These are phyloP conservation scores for Centroberyx gerrardi DNA, from an alignment of 2,797 vertebrate species.

Conservation along the genomic window DNA sequence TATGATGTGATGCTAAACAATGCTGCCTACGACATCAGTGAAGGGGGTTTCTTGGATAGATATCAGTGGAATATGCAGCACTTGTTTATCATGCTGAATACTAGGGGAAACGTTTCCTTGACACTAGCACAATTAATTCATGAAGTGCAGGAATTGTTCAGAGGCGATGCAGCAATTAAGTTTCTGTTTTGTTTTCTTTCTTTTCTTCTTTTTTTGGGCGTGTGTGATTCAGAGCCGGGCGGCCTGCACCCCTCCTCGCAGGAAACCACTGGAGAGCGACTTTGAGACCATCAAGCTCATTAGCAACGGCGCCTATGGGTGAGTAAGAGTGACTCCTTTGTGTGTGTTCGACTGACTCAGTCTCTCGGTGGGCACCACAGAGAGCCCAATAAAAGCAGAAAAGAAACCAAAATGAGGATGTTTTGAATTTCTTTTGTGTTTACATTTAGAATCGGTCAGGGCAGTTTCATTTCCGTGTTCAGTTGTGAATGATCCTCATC, in stretches of 20 bases:
- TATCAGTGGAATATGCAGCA: background rate
- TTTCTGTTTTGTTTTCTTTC: conserved; percentile 39
- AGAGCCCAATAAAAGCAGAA: conserved; percentile 47
- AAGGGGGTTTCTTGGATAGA: background rate
- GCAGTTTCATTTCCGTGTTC: conserved; percentile 19
- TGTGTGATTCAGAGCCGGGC: conserved; percentile 80
- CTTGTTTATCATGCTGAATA: background rate
- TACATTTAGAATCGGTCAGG: conserved; percentile 16
- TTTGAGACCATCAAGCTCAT: conserved; percentile 98
- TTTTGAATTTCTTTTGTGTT: conserved; percentile 31
- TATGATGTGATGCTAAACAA: background rate
- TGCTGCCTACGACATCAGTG: background rate
- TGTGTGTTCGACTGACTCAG: conserved; percentile 40
- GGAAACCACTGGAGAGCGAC: conserved; percentile 94
- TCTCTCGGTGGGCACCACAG: conserved; percentile 24
- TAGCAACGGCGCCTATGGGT: conserved; percentile 98
- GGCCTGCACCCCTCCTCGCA: conserved; percentile 85
- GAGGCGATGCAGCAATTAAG: conserved; percentile 6
- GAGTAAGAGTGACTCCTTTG: conserved; percentile 75
- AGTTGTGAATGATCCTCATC: background rate
- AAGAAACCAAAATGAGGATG: conserved; percentile 47
- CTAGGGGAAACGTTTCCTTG: background rate
- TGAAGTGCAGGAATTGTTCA: background rate
- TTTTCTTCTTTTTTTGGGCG: background rate
- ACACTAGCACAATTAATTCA: conserved; percentile 11